Conservation (phyloP, 2,113 vertebrate species). For the Entomyzon cyanotis region DNA sequence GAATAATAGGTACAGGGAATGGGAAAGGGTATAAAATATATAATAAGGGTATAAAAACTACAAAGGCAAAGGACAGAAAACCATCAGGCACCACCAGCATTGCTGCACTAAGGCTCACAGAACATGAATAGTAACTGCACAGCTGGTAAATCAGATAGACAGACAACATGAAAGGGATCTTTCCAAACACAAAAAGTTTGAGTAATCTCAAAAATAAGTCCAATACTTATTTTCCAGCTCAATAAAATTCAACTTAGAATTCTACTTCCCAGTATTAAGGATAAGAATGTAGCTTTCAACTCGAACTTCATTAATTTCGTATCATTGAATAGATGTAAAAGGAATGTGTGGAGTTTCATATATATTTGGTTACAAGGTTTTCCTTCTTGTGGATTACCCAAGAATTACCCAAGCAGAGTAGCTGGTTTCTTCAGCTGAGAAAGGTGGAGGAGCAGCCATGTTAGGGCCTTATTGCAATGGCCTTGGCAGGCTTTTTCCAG, state of each 20-base stretch:
- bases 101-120: neutral
- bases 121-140: neutral
- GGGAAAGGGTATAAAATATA: no score
- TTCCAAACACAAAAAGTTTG: neutral
- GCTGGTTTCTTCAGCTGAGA: no score
- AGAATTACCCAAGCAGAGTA: no score
- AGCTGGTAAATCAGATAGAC: neutral
- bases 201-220: neutral
- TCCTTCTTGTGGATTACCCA: neutral
- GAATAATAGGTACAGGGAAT: no score
- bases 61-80: no score
- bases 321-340: neutral
- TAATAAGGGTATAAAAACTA: no score
- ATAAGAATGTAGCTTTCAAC: neutral
- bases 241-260: neutral
- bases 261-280: neutral
- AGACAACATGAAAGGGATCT: neutral
- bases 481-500: no score
- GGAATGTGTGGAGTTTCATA: neutral
- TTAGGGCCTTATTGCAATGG: no score
- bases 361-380: neutral
- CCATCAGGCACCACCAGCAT: no score
- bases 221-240: neutral
- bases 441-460: no score
- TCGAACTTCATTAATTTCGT: neutral